Evolutionary conservation across 1,140 invertebrate species (phyloP).

Genomic region (Cherax destructor): DNA sequence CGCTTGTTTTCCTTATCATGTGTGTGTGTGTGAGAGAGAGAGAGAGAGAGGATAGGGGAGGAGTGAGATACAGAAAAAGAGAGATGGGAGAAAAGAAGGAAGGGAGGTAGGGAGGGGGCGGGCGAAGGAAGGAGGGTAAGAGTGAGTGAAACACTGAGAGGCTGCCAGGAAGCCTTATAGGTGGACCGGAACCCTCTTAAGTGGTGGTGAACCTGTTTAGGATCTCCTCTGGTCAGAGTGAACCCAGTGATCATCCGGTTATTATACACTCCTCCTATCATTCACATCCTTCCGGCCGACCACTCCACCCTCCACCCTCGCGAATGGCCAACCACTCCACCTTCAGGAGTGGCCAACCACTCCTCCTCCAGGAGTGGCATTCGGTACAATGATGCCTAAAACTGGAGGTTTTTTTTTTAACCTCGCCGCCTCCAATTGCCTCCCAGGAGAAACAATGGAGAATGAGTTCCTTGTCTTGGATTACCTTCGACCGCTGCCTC

Average conservation of each 20-base stretch:
- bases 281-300: not conserved
- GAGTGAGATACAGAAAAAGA: not conserved
- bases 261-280: conserved; percentile 28
- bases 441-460: not conserved
- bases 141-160: not conserved
- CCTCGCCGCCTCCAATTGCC: not conserved
- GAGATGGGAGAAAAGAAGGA: not conserved
- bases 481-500: not conserved
- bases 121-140: not conserved
- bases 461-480: not conserved
- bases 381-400: not conserved
- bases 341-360: not conserved
- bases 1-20: too few relatives aligned
- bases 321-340: not conserved
- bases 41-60: not conserved
- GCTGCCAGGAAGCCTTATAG: conserved; percentile 34
- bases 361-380: not conserved
- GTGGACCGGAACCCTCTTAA: conserved; percentile 27
- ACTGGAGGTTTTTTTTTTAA: not conserved
- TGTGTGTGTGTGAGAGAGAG: not conserved
- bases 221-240: conserved; percentile 23
- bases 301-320: not conserved
- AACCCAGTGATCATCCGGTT: conserved; percentile 32
- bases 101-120: not conserved
- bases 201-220: conserved; percentile 48